Evolutionary conservation across 2,113 vertebrate genomes (phyloP), one percentile per base, ranked within the genome.

Genomic region (Lasiurus borealis): DNA sequence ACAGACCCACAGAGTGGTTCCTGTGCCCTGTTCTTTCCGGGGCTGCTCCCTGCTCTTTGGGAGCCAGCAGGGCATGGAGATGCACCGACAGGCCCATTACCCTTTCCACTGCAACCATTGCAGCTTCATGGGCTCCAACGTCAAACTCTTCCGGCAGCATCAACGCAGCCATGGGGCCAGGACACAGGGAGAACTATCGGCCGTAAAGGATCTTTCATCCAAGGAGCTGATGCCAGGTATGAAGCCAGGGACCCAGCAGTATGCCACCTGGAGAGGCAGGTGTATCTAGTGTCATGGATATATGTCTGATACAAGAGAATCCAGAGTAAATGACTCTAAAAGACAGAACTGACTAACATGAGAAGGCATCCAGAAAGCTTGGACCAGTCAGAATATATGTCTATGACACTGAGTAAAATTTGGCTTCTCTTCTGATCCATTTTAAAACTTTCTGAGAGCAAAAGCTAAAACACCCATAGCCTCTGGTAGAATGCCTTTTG

Each of bases 51-150:
- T 97, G 80, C 97, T 98, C 18, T 99, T 99, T 91, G 96, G 96
- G 75, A 98, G 97, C 88, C 97, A 48, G 40, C 97, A 80, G 0
- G 98, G 98, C 96, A 99, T 99, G 99, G 98, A 99, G 80, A 97
- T 95, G 77, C 99, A 99, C 88, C 94, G 95, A 59, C 98, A 97
- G 18, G 95, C 46, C 71, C 99, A 99, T 95, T 97, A 98, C 93
- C 99, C 99, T 14, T 99, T 99, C 95, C 98, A 99, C 97, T 99
- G 99, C 25, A 11, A 95, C 96, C 97, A 31, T 25, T 99, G 99
- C 2, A 78, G 97, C 95, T 99, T 99, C 34, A 66, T 98, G 94
- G 98, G 98, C 0, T 98, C 98, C 93, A 99, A 98, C 31, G 86
- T 98, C 83, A 98, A 98, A 96, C 97, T 98, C 85, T 98, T 99